Base-by-base conservation (phyloP, 2,113 vertebrate species). In the Cyphomyrus discorhynchus region DNA sequence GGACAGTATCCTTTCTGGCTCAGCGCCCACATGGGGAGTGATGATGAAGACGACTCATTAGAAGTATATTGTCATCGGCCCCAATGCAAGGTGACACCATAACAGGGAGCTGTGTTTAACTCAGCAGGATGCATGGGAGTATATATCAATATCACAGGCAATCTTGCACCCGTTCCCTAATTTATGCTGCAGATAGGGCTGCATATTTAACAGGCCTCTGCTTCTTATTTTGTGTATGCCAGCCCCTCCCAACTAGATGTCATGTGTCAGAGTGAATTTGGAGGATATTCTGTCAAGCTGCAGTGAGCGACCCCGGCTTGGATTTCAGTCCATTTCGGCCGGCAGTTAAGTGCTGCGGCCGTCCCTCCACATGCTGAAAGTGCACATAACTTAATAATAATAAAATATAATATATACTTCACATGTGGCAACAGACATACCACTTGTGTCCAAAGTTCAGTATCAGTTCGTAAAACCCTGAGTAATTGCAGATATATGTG, bases 61-160 rank as follows among this genome's bases (percentile, higher is more conserved):
- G 85, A 56, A 87, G 85, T 87, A 19, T 87, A 47, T 53, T 87
- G 85, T 87, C 85, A 53, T 31, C 50, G n/a, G 50, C 49, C 85
- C 49, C 85, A 87, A 39, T 87, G 47, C 85, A 56, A 87, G 85
- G 49, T 87, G 85, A 53, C 85, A 87, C 50, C 15, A 5, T 39
- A 87, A 87, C 50, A 5, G 47, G 31, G n/a, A 87, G 15, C 49
- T 87, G 85, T 87, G 85, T 87, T 56, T 87, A 52, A 52, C n/a
- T 52, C 45, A 9, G 13, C 27, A 21, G n/a, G 85, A 87, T 56
- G 85, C 50, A 87, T 21, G 27, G 13, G n/a, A 56, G 85, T 35
- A 56, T 53, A 53, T 53, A 87, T 87, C 50, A 87, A 56, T 39
- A 53, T 87, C 50, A 15, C 45, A 50, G 84, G n/a, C 84, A 35